phyloP scores from a whole-genome alignment of 2,113 vertebrate genomes.

The Channa argus region DNA sequence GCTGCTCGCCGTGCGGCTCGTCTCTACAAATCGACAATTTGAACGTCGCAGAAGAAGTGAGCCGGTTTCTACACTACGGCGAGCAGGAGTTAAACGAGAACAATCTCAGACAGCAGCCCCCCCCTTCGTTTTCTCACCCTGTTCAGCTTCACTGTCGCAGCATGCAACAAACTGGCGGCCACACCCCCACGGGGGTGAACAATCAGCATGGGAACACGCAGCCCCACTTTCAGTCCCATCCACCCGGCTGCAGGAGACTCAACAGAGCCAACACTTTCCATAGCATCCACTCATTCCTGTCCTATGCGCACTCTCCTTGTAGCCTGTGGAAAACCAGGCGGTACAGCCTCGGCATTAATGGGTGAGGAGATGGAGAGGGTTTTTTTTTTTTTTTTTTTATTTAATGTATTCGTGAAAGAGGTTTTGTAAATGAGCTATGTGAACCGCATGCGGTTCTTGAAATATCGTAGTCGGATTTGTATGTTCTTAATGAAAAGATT shows the following conservation, averaged over 20 bases:
- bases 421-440: no score
- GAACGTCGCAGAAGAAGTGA: constrained; percentile 69
- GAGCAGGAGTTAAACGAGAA: constrained; percentile 70
- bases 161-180: constrained; percentile 75
- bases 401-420: no score
- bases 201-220: constrained; percentile 78
- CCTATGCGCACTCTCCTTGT: constrained; percentile 82
- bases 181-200: constrained; percentile 77
- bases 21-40: constrained; percentile 73
- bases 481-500: no score
- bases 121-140: constrained; percentile 49
- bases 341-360: constrained; percentile 92
- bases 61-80: constrained; percentile 64
- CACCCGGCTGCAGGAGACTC: constrained; percentile 90
- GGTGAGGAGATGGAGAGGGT: constrained; percentile 82
- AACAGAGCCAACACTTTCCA: constrained; percentile 94
- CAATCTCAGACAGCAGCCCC: constrained; percentile 56
- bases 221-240: constrained; percentile 61
- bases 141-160: constrained; percentile 74
- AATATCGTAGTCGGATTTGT: no score
- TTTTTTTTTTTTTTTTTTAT: no score
- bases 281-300: constrained; percentile 90
- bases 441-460: no score
- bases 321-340: constrained; percentile 93
- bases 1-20: constrained; percentile 72